Base-by-base conservation (phyloP, 2,888 invertebrate genomes). In the Mesochorus sp. region DNA sequence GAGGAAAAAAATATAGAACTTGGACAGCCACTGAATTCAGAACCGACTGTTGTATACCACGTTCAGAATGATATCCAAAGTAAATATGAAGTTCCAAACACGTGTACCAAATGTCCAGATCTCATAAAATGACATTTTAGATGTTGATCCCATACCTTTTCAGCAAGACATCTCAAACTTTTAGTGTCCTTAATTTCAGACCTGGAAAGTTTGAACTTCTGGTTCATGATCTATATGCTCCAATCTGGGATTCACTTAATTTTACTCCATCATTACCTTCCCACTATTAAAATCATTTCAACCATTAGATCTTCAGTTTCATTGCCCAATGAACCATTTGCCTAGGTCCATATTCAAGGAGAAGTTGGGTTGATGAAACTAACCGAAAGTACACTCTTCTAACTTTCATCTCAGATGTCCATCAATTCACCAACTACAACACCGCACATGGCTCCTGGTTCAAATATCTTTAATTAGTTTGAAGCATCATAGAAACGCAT, bases 1-100 rank as follows among this genome's bases (percentile, higher is more conserved):
- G 10, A 31, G 47, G 53, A 57, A 68, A 31, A 57, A 67, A 57
- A 68, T 24, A 68, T 57, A 57, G 6, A 10, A 28, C 8, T 34
- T 10, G 34, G n/a, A 3, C 39, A 12, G 5, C n/a, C n/a, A n/a
- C 12, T 6, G 59, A 12, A 10, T 26, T 59, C 12, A 31, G 12
- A 34, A 8, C 42, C 21, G n/a, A 8, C 2, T 10, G 8, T 6
- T 8, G 28, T 59, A n/a, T 24, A 14, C 21, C 12, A 17, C n/a
- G 14, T 42, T 24, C n/a, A 10, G 21, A 49, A 19, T 24, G 10
- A 49, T 24, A 49, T 49, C 10, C 3, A 24, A 10, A 1, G n/a
- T 0, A 24, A 17, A 8, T 8, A 19, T 44, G 5, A 19, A 44
- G 44, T 49, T 14, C 2, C 4, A 42, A 34, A 8, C 8, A 10